Conservation (phyloP, 1,140 invertebrate genomes). For the Polyergus mexicanus region DNA sequence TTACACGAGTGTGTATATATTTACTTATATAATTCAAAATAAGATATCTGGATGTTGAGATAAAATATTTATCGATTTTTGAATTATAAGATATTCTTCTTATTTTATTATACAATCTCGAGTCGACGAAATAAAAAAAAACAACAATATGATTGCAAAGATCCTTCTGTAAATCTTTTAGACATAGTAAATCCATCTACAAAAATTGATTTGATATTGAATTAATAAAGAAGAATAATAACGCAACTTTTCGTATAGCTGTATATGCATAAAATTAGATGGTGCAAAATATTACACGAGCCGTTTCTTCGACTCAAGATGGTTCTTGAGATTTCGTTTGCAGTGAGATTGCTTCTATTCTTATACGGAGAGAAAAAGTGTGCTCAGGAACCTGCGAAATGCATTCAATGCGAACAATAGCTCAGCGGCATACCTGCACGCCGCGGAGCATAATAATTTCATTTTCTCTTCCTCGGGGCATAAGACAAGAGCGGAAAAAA, state of each 20-base stretch:
- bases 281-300: neutral
- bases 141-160: neutral
- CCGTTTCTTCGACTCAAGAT: neutral
- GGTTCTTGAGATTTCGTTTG: neutral
- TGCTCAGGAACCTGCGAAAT: neutral
- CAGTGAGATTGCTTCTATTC: neutral
- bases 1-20: neutral
- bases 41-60: neutral
- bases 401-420: constrained; percentile 62
- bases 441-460: constrained; percentile 67
- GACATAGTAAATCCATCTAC: neutral
- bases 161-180: neutral
- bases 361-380: constrained; percentile 15
- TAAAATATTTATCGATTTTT: neutral
- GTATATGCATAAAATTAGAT: neutral
- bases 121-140: neutral
- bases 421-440: constrained; percentile 61
- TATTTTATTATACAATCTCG: neutral
- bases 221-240: neutral
- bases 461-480: constrained; percentile 68
- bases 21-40: neutral
- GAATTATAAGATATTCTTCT: neutral
- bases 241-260: neutral
- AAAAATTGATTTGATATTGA: neutral
- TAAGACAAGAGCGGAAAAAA: constrained; percentile 70